Evolutionary conservation across 2,888 invertebrate genomes (phyloP).

Genomic region (Acrobasis repandana): DNA sequence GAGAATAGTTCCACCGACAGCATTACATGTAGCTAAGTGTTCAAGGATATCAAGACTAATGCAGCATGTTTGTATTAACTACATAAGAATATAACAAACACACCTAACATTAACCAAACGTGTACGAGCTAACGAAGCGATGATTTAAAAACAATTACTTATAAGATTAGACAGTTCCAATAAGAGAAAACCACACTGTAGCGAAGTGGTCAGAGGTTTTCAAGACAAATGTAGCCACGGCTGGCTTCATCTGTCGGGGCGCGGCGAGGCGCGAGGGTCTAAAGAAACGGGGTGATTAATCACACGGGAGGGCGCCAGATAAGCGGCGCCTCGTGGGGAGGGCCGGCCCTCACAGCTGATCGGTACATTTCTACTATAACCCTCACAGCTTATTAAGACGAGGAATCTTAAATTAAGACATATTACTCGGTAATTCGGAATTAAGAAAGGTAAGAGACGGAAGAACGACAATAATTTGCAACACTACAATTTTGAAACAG

Average conservation of each 20-base stretch:
- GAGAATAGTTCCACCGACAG: too few species aligned
- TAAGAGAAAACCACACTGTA: slow-evolving; percentile 9
- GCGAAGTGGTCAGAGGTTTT: slow-evolving; percentile 30
- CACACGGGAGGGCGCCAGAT: slow-evolving; percentile 64
- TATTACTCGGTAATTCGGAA: not conserved
- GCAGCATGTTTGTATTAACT: not conserved
- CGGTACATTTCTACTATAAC: slow-evolving; percentile 18
- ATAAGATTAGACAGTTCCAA: slow-evolving; percentile 15
- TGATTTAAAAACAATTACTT: slow-evolving; percentile 10
- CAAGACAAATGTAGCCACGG: slow-evolving; percentile 36
- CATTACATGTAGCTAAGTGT: too few species aligned
- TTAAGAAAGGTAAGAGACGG: not conserved
- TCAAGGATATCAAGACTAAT: too few species aligned
- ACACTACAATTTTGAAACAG: not conserved
- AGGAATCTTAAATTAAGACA: not conserved
- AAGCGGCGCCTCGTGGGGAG: slow-evolving; percentile 48
- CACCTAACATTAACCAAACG: not conserved
- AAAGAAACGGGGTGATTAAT: slow-evolving; percentile 68
- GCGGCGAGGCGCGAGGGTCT: slow-evolving; percentile 52
- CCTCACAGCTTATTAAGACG: slow-evolving; percentile 1
- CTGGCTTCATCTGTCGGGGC: slow-evolving; percentile 49
- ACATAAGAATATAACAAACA: not conserved
- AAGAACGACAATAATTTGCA: not conserved
- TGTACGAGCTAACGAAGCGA: not conserved
- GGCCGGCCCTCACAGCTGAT: slow-evolving; percentile 37